phyloP scores from a whole-genome alignment of 2,797 vertebrate species.

The Novumbra hubbsi region DNA sequence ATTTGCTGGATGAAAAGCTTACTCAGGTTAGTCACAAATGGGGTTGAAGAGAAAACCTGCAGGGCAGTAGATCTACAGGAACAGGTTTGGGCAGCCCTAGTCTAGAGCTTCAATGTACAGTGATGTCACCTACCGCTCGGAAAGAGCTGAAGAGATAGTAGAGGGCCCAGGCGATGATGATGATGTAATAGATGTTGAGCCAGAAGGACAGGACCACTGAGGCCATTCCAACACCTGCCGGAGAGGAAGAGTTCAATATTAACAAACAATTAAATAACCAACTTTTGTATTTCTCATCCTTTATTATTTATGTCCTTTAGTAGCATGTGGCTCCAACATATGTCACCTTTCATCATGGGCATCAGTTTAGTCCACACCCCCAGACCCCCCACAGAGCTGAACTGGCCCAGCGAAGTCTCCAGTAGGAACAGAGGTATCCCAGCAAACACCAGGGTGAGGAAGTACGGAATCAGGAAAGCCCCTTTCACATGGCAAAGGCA shows the following conservation, averaged over 20 bases:
- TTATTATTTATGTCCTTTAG: neutral
- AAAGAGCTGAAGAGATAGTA: constrained; percentile 93
- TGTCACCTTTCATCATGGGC: constrained; percentile 93
- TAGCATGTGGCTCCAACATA: neutral
- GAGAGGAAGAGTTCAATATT: neutral
- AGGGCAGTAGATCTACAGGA: no score
- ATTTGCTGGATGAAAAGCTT: no score
- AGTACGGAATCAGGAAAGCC: constrained; percentile 91
- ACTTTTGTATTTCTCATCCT: neutral
- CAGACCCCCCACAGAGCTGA: constrained; percentile 84
- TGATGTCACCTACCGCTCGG: constrained; percentile 69
- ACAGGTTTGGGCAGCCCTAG: no score
- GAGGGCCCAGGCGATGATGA: constrained; percentile 92
- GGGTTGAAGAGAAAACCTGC: no score
- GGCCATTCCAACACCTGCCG: constrained; percentile 85
- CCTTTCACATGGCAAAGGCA: constrained; percentile 62
- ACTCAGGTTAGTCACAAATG: no score
- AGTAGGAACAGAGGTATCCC: constrained; percentile 90
- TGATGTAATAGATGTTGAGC: constrained; percentile 93
- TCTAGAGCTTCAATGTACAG: neutral
- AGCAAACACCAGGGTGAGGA: constrained; percentile 87
- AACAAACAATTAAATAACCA: neutral
- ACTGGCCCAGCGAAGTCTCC: constrained; percentile 88
- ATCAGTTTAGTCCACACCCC: constrained; percentile 87
- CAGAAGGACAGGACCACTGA: constrained; percentile 88